phyloP scores from a whole-genome alignment of 2,888 invertebrate species.

The Electrophaes corylata region DNA sequence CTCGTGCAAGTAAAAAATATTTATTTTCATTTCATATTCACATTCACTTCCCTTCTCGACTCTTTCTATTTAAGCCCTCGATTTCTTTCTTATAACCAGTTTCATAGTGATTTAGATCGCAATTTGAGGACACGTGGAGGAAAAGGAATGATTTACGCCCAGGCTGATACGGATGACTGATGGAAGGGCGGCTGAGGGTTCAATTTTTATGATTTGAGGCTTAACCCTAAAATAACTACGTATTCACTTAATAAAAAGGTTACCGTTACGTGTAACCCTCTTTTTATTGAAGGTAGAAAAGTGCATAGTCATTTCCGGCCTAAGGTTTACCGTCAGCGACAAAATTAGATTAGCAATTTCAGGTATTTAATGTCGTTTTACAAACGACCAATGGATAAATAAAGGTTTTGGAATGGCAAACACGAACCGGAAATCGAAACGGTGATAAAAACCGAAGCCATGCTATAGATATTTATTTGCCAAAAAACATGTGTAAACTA shows the following conservation, averaged over 20 bases:
- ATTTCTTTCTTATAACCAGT: neutral
- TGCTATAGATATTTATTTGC: no score
- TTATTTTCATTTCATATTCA: no score
- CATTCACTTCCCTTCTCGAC: neutral
- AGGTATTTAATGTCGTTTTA: no score
- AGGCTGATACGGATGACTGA: conserved; percentile 18
- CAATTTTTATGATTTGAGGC: conserved; percentile 16
- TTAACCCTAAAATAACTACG: conserved; percentile 22
- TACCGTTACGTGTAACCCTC: neutral
- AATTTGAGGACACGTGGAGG: conserved; percentile 9
- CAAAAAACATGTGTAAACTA: no score
- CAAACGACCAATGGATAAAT: no score
- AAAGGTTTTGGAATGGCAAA: no score
- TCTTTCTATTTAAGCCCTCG: neutral
- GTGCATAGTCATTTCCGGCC: conserved; percentile 3
- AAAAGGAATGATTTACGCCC: conserved; percentile 14
- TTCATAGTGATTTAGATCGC: conserved; percentile 6
- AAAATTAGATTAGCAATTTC: no score
- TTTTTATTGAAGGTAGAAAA: conserved; percentile 12
- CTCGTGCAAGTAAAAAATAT: no score
- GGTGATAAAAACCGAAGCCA: no score
- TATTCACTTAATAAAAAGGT: conserved; percentile 24
- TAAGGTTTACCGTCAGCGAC: no score
- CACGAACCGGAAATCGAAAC: no score
- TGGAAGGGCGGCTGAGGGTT: conserved; percentile 8